Conservation (phyloP, 2,113 vertebrate genomes). For the Triplophysa siluroides region DNA sequence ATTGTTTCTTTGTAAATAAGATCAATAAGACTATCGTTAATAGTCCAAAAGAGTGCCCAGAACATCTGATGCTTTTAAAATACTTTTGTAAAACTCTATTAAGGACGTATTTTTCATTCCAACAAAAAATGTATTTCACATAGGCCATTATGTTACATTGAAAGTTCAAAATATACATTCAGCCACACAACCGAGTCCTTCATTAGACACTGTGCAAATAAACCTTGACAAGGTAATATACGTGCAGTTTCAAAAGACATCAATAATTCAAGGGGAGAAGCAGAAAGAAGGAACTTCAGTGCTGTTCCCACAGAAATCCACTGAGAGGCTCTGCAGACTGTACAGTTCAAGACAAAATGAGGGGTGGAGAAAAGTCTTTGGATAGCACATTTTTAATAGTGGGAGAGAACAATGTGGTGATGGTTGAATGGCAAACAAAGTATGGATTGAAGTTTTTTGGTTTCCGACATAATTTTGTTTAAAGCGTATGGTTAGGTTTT, state of each 20-base stretch:
- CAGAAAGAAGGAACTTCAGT: conserved; percentile 58
- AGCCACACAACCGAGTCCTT: conserved; percentile 35
- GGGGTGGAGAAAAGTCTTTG: conserved; percentile 2
- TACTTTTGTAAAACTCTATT: conserved; percentile 11
- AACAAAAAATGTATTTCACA: background rate
- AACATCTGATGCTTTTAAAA: background rate
- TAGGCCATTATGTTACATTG: conserved; percentile 4
- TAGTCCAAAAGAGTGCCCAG: background rate
- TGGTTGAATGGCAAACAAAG: background rate
- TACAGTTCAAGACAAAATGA: conserved; percentile 36
- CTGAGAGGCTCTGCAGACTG: conserved; percentile 17
- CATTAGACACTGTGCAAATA: conserved; percentile 61
- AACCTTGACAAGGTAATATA: conserved; percentile 60
- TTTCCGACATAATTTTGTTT: background rate
- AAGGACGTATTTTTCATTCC: background rate
- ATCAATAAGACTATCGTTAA: background rate
- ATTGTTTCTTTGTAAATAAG: too few relatives aligned
- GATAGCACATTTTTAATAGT: background rate
- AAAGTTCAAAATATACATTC: conserved; percentile 1
- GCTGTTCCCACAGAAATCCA: conserved; percentile 6
- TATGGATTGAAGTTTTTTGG: background rate
- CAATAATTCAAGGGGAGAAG: conserved; percentile 73
- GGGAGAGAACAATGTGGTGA: background rate
- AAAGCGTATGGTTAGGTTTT: background rate
- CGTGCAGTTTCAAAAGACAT: conserved; percentile 66